phyloP scores from a whole-genome alignment of 2,113 vertebrate genomes.

The Apus apus region DNA sequence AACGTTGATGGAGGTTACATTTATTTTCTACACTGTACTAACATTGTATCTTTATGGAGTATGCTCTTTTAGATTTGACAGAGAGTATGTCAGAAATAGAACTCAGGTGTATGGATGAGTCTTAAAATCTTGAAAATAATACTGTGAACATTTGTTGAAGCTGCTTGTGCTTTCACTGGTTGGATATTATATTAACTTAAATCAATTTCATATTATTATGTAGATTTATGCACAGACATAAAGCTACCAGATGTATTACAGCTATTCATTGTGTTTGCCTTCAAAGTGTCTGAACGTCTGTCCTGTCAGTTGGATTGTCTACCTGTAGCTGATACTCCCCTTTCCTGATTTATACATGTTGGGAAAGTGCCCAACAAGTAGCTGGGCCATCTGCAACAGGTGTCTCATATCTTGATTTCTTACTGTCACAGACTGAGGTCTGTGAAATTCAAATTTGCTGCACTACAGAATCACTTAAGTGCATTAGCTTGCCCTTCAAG shows the following conservation, averaged over 20 bases:
- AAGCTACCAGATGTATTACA: background rate
- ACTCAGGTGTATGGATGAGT: background rate
- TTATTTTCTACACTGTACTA: background rate
- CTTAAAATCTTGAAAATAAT: background rate
- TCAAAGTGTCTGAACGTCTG: background rate
- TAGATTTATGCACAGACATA: background rate
- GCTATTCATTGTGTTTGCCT: background rate
- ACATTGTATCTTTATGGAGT: background rate
- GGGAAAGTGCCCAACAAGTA: background rate
- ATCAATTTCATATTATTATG: background rate
- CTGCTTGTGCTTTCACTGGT: background rate
- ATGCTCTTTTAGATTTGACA: background rate
- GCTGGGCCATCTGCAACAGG: background rate
- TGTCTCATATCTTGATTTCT: background rate
- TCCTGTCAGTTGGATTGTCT: background rate
- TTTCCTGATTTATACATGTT: background rate
- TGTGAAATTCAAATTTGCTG: background rate
- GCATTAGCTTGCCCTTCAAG: background rate
- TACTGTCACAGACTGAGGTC: background rate
- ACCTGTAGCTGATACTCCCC: background rate
- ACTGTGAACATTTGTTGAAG: background rate
- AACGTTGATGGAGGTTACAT: background rate
- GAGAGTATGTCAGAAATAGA: background rate
- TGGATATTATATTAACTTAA: background rate
- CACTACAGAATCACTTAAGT: background rate